These are phyloP conservation scores for Falco punctatus DNA, from an alignment of 2,113 vertebrate species.

Conservation along the genomic window DNA sequence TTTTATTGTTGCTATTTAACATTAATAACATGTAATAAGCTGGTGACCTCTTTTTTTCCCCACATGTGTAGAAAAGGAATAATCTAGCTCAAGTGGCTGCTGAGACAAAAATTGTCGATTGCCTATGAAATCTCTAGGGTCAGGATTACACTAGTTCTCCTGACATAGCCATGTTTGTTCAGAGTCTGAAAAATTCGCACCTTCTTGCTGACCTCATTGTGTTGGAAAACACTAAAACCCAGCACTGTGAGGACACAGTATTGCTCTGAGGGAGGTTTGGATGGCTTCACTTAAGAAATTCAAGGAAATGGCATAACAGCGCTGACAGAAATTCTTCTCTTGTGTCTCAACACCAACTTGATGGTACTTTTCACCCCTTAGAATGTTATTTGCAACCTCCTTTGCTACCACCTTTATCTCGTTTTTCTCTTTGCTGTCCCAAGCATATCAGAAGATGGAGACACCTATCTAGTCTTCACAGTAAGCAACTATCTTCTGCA, in stretches of 20 bases:
- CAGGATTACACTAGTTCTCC: background rate
- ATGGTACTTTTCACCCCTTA: background rate
- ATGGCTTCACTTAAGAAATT: background rate
- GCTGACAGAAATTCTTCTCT: background rate
- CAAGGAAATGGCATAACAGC: background rate
- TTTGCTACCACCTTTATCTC: background rate
- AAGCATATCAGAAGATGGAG: background rate
- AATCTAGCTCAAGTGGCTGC: background rate
- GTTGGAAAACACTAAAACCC: background rate
- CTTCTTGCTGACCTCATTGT: background rate
- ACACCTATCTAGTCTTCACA: background rate
- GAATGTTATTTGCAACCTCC: background rate
- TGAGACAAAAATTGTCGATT: background rate
- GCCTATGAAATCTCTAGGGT: background rate
- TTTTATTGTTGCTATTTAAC: slow-evolving; percentile 23
- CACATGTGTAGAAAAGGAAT: background rate
- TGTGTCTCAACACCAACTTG: background rate
- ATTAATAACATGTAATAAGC: background rate
- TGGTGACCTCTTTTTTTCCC: background rate
- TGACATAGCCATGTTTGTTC: background rate
- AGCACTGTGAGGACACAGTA: background rate
- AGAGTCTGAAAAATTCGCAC: background rate
- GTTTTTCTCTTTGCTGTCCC: background rate
- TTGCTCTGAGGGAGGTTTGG: background rate
- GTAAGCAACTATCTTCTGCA: background rate